Conservation (phyloP, 2,113 vertebrate species). For the Pseudopodoces humilis region DNA sequence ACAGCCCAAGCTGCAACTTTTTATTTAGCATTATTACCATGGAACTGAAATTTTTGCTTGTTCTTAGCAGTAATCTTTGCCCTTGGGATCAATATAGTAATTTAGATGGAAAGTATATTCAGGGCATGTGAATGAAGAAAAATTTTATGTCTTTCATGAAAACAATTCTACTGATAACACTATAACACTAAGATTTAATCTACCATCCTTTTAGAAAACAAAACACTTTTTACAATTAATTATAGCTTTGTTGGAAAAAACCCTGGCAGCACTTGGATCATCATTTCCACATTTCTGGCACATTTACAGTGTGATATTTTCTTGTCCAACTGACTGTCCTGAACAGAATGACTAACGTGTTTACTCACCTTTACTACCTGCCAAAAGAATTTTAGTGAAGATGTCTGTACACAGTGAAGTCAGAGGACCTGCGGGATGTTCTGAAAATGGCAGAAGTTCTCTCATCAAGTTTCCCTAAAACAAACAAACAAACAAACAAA, state of each 20-base stretch:
- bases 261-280: background rate
- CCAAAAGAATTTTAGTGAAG: constrained; percentile 56
- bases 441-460: constrained; percentile 71
- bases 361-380: constrained; percentile 69
- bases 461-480: constrained; percentile 71
- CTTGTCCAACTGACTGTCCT: background rate
- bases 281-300: background rate
- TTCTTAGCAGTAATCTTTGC: background rate
- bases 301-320: background rate
- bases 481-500: background rate
- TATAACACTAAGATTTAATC: background rate
- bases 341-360: background rate
- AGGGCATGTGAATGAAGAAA: background rate
- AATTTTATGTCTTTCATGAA: background rate
- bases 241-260: background rate
- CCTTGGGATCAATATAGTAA: background rate
- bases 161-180: background rate
- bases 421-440: constrained; percentile 67
- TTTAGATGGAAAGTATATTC: background rate
- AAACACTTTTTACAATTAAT: background rate
- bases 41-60: background rate
- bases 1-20: background rate
- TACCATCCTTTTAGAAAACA: background rate
- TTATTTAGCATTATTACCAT: background rate
- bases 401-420: constrained; percentile 59